phyloP scores from a whole-genome alignment of 2,797 vertebrate genomes.

The Masticophis lateralis region DNA sequence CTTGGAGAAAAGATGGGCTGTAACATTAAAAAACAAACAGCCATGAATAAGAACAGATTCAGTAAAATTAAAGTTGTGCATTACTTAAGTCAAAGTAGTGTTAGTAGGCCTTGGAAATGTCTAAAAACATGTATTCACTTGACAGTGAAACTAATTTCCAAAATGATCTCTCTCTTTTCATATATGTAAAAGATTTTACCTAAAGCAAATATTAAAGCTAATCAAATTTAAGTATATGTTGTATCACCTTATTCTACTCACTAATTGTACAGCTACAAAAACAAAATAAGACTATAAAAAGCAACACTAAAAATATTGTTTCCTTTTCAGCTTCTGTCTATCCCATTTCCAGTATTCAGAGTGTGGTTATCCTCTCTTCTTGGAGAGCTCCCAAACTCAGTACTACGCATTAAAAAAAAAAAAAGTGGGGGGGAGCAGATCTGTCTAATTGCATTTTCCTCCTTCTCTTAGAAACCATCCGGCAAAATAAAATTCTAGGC shows the following conservation, averaged over 20 bases:
- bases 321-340: not conserved
- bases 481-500: not conserved
- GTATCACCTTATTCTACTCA: not conserved
- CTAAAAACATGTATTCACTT: not conserved
- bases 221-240: slow-evolving; percentile 10
- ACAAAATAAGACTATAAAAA: not conserved
- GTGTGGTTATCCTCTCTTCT: not conserved
- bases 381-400: not conserved
- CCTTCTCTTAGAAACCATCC: not conserved
- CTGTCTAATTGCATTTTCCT: not conserved
- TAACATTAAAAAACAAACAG: not conserved
- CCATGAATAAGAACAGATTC: not conserved
- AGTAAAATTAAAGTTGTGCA: not conserved
- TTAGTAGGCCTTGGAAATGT: not conserved
- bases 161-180: not conserved
- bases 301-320: not conserved
- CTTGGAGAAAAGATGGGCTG: not conserved
- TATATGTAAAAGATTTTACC: not conserved
- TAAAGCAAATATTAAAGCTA: slow-evolving; percentile 7
- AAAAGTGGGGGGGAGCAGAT: not conserved
- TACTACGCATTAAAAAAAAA: not conserved
- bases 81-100: not conserved
- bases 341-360: not conserved
- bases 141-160: slow-evolving; percentile 17
- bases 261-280: not conserved